phyloP scores from a whole-genome alignment of 2,888 invertebrate genomes.

The Parthenolecanium corni region DNA sequence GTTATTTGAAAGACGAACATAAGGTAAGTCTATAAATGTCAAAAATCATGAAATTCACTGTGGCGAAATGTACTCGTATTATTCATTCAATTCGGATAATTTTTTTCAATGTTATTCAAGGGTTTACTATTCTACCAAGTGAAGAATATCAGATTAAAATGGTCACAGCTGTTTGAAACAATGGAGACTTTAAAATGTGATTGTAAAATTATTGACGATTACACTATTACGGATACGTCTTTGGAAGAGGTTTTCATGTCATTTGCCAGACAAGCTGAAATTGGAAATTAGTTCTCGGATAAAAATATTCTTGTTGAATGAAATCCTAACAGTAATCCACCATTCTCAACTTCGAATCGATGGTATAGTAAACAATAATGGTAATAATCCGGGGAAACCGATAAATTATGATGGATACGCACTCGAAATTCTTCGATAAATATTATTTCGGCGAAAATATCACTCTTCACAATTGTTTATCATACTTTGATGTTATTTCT shows the following conservation, averaged over 20 bases:
- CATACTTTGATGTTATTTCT: too few relatives aligned
- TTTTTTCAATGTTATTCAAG: slow-evolving; percentile 34
- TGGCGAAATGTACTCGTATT: background rate
- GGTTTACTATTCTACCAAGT: slow-evolving; percentile 41
- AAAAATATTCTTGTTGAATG: too few relatives aligned
- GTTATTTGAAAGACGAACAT: slow-evolving; percentile 56
- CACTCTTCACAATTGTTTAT: too few relatives aligned
- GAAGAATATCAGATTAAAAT: slow-evolving; percentile 36
- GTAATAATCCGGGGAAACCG: too few relatives aligned
- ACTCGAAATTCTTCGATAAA: too few relatives aligned
- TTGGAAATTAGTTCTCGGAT: too few relatives aligned
- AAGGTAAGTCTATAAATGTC: slow-evolving; percentile 40
- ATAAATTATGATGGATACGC: too few relatives aligned
- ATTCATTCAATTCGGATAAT: background rate
- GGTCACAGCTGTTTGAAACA: slow-evolving; percentile 39
- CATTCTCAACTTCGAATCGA: too few relatives aligned
- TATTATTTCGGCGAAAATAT: too few relatives aligned
- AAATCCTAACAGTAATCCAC: too few relatives aligned
- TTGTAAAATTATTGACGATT: slow-evolving; percentile 38
- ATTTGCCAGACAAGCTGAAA: slow-evolving; percentile 37
- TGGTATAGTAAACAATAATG: background rate
- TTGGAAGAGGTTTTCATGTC: slow-evolving; percentile 43
- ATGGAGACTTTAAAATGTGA: slow-evolving; percentile 41
- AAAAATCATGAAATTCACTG: background rate
- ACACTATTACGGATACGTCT: slow-evolving; percentile 40